These are phyloP conservation scores for Rhinoderma darwinii DNA, from an alignment of 2,113 vertebrate genomes.

Conservation along the genomic window DNA sequence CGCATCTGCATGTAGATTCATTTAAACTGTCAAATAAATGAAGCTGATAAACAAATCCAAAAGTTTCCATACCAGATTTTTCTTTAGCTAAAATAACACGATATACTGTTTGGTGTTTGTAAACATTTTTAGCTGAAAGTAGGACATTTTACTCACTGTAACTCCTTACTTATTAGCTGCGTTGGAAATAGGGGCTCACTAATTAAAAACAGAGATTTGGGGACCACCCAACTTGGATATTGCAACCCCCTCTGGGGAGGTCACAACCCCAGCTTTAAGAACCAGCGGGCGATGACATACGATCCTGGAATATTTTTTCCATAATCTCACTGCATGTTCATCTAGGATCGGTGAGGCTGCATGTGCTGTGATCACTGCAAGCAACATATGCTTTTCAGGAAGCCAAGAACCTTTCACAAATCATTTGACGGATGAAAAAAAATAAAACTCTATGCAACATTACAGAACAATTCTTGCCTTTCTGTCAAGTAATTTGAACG, in stretches of 20 bases:
- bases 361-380: constrained; percentile 34
- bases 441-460: constrained; percentile 27
- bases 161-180: constrained; percentile 33
- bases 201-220: constrained; percentile 60
- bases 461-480: constrained; percentile 41
- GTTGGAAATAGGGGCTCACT: constrained; percentile 55
- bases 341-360: constrained; percentile 48
- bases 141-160: constrained; percentile 51
- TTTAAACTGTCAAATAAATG: constrained; percentile 30
- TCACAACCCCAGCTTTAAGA: constrained; percentile 59
- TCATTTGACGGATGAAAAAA: constrained; percentile 41
- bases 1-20: neutral
- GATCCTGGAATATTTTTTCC: constrained; percentile 59
- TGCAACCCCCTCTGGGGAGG: constrained; percentile 60
- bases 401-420: constrained; percentile 45
- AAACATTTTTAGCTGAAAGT: constrained; percentile 41
- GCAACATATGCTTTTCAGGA: constrained; percentile 50
- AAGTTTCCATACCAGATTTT: neutral
- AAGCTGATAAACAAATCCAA: constrained; percentile 21
- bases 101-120: constrained; percentile 30
- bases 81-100: constrained; percentile 19
- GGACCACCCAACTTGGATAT: constrained; percentile 60
- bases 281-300: constrained; percentile 58
- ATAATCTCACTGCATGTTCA: constrained; percentile 59
- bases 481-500: constrained; percentile 32